A percentile compares a stretch with the other conserved stretches of the same genome.
phyloP scores from a whole-genome alignment of 2,888 invertebrate species.

The Clanis bilineata region DNA sequence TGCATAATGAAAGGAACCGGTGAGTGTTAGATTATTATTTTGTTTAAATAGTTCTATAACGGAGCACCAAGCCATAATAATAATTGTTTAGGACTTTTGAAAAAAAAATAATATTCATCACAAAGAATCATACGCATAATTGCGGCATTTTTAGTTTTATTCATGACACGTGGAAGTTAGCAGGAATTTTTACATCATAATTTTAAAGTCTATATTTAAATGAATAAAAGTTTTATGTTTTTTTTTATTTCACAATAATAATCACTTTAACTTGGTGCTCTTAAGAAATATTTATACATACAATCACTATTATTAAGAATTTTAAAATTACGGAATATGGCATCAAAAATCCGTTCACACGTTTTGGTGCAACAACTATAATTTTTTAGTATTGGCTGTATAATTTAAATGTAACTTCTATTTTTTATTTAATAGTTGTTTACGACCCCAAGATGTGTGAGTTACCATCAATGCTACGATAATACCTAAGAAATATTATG shows the following conservation, averaged over 20 bases:
- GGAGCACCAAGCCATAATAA: conserved; percentile 1
- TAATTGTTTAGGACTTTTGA: too few species aligned
- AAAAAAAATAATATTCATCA: too few species aligned
- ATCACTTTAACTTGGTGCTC: not conserved
- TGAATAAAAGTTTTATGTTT: too few species aligned
- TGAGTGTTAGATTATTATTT: conserved; percentile 45
- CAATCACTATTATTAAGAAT: not conserved
- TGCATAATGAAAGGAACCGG: conserved; percentile 96
- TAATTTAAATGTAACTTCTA: not conserved
- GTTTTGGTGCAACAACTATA: not conserved
- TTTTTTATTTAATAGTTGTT: not conserved
- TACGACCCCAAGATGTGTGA: conserved; percentile 2
- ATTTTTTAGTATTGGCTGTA: not conserved
- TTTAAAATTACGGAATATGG: not conserved
- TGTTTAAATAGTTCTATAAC: not conserved
- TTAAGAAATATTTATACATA: not conserved
- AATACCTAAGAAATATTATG: not conserved
- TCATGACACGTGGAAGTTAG: too few species aligned
- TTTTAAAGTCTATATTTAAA: too few species aligned
- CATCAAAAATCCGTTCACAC: not conserved
- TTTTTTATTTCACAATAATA: not conserved
- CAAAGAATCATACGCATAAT: too few species aligned
- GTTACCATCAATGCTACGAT: not conserved
- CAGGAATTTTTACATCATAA: too few species aligned
- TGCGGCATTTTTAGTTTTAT: too few species aligned